Evolutionary conservation across 2,113 vertebrate species (phyloP), one percentile per base, ranked within the genome.

Genomic region (Dicentrarchus labrax): DNA sequence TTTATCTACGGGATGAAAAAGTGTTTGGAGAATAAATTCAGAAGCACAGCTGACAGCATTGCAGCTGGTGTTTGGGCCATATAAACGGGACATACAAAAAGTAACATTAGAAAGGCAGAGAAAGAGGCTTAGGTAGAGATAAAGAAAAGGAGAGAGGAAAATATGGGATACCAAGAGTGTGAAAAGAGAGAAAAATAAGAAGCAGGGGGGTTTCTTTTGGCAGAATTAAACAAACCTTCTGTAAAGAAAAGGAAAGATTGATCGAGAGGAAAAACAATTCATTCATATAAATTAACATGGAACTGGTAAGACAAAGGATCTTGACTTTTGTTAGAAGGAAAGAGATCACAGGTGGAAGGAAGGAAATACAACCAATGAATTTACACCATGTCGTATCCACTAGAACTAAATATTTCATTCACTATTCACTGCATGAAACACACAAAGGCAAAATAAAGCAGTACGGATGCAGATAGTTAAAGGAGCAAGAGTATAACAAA

Each of bases 111-210:
- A 57, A 53, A 70, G 48, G 53, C 43, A 64, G 22, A 67, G 24
- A 76, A 77, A 72, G 47, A 85, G 60, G 78, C 72, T 76, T 71
- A 72, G 15, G 66, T 43, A 6, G 59, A 70, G 50, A 72, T 47
- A 66, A 38, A 66, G 72, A 66, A 76, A 30, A 65, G 36, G 19
- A 11, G 21, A 69, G 22, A 41, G 19, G 43, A 21, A 70, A 72
- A 86, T 77, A 66, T 72, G 60, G 67, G 66, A 69, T 61, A 54
- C 15, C 39, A 67, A 41, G 19, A 41, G 50, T 70, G 39, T 79
- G 51, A 65, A 60, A 72, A 72, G 47, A 39, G 21, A 43, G 17
- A 15, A 24, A 57, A 59, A 75, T 70, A 75, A 74, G 56, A 61
- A 30, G 70, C 56, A 13, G n/a, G 10, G 24, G 5, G 19, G 8